These are phyloP conservation scores for Rhagoletis zephyria DNA, from an alignment of 1,140 invertebrate species.

Conservation along the genomic window DNA sequence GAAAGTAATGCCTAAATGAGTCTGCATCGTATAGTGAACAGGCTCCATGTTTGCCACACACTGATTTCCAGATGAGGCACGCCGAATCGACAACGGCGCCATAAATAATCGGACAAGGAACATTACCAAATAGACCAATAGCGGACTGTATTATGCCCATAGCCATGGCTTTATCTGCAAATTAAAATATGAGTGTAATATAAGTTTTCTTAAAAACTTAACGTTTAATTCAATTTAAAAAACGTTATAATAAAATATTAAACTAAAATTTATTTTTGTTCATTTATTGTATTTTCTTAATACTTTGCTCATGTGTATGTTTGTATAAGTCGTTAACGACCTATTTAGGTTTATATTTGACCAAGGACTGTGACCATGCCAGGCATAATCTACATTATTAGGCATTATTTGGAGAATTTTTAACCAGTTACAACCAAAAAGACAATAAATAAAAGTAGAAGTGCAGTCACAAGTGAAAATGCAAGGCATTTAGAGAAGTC, in stretches of 20 bases:
- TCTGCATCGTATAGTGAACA: conserved; percentile 90
- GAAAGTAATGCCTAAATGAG: conserved; percentile 86
- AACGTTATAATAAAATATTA: not conserved
- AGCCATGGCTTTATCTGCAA: conserved; percentile 91
- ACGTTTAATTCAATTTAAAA: not conserved
- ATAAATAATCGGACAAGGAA: conserved; percentile 93
- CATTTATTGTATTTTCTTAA: too few relatives aligned
- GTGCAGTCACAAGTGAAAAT: too few relatives aligned
- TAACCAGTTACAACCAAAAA: too few relatives aligned
- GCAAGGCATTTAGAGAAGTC: too few relatives aligned
- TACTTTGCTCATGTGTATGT: too few relatives aligned
- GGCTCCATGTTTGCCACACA: conserved; percentile 85
- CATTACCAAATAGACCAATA: conserved; percentile 92
- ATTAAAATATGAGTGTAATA: not conserved
- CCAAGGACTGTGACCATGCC: too few relatives aligned
- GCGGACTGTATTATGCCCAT: conserved; percentile 93
- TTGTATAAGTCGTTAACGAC: too few relatives aligned
- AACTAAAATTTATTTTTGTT: too few relatives aligned
- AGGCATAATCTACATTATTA: too few relatives aligned
- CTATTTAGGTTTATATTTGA: too few relatives aligned
- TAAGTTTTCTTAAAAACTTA: not conserved
- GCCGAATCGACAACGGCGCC: conserved; percentile 92
- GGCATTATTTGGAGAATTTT: too few relatives aligned
- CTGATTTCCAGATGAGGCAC: conserved; percentile 88
- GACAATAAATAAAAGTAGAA: too few relatives aligned